These are phyloP conservation scores for Pelodiscus sinensis DNA, from an alignment of 2,113 vertebrate genomes.

Conservation along the genomic window DNA sequence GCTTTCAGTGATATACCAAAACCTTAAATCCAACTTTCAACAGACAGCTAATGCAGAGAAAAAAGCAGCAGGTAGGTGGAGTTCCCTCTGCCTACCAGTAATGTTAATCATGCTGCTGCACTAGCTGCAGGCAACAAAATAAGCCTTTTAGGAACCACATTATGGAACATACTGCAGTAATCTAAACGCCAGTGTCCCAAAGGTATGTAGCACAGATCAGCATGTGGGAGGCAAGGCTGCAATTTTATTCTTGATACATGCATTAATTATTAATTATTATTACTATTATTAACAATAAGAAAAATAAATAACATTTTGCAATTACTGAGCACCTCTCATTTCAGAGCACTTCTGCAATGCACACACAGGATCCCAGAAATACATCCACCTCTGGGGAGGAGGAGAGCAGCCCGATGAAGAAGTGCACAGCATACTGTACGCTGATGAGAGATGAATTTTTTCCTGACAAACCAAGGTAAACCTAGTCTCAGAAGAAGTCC, in stretches of 20 bases:
- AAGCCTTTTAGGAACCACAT: not conserved
- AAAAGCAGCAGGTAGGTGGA: conserved; percentile 8
- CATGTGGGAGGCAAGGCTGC: not conserved
- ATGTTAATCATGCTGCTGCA: not conserved
- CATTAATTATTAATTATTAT: not conserved
- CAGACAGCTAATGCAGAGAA: not conserved
- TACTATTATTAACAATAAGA: not conserved
- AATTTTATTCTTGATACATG: not conserved
- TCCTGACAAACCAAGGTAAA: not conserved
- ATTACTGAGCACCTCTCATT: not conserved
- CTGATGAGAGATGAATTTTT: not conserved
- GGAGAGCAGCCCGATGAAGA: not conserved
- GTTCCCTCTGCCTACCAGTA: not conserved
- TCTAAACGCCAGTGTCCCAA: not conserved
- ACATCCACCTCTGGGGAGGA: not conserved
- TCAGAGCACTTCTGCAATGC: conserved; percentile 1
- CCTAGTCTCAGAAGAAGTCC: not conserved
- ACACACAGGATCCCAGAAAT: not conserved
- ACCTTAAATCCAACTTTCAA: not conserved
- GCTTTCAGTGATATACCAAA: not conserved
- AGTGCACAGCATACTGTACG: accelerated
- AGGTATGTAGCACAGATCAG: not conserved
- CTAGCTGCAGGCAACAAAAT: not conserved
- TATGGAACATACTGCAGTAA: not conserved
- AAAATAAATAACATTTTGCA: not conserved